phyloP scores from a whole-genome alignment of 1,140 invertebrate species.

The Sarcophaga peregrina region DNA sequence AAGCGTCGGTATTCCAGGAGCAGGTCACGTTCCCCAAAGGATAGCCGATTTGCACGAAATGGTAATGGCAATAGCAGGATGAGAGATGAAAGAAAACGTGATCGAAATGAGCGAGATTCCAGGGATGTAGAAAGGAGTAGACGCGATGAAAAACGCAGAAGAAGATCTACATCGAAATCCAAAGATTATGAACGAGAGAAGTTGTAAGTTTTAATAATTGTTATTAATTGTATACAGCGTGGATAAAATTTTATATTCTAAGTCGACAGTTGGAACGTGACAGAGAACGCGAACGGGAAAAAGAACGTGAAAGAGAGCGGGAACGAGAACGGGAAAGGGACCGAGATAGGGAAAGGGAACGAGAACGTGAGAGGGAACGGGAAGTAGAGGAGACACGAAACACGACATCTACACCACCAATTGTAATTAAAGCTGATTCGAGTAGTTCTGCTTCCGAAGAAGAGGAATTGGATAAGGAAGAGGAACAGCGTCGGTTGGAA shows the following conservation, averaged over 20 bases:
- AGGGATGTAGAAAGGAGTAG: slow-evolving; percentile 41
- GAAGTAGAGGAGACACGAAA: slow-evolving; percentile 51
- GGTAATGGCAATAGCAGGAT: slow-evolving; percentile 67
- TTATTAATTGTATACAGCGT: neutral
- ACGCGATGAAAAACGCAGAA: slow-evolving; percentile 59
- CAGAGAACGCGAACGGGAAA: slow-evolving; percentile 59
- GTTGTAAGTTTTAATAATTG: slow-evolving; percentile 45
- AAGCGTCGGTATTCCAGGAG: slow-evolving; percentile 71
- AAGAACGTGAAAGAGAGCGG: slow-evolving; percentile 65
- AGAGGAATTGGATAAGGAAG: slow-evolving; percentile 71
- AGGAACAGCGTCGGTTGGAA: slow-evolving; percentile 90
- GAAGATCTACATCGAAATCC: slow-evolving; percentile 67
- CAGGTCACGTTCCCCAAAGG: slow-evolving; percentile 69
- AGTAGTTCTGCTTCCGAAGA: slow-evolving; percentile 50
- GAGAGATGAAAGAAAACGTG: slow-evolving; percentile 64
- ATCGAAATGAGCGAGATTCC: slow-evolving; percentile 62
- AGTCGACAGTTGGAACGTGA: slow-evolving; percentile 65
- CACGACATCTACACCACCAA: slow-evolving; percentile 21
- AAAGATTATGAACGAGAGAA: slow-evolving; percentile 62
- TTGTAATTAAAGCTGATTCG: slow-evolving; percentile 51
- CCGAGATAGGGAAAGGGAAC: slow-evolving; percentile 58
- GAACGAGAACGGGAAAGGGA: slow-evolving; percentile 53
- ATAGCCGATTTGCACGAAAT: slow-evolving; percentile 67
- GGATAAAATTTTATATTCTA: neutral
- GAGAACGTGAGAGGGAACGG: slow-evolving; percentile 64